These are phyloP conservation scores for Leucophenga varia DNA, from an alignment of 1,140 invertebrate genomes.

Conservation along the genomic window DNA sequence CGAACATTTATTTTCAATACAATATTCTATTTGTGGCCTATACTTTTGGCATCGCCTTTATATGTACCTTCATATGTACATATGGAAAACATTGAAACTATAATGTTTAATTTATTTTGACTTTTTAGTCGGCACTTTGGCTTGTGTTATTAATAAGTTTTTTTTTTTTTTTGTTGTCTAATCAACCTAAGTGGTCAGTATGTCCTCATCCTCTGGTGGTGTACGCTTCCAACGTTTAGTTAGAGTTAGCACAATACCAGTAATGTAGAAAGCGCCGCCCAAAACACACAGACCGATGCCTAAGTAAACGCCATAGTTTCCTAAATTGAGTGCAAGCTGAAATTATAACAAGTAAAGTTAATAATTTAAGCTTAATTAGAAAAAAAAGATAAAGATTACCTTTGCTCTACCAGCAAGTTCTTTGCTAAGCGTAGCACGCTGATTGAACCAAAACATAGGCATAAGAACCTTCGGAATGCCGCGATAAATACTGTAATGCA, in stretches of 20 bases:
- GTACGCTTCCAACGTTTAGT: constrained; percentile 53
- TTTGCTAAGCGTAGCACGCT: constrained; percentile 64
- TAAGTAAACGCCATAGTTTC: constrained; percentile 59
- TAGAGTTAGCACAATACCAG: constrained; percentile 56
- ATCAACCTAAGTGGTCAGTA: constrained; percentile 23
- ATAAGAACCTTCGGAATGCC: constrained; percentile 60
- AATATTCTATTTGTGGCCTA: no score
- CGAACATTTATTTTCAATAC: no score
- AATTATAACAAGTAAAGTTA: background rate
- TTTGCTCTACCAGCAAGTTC: constrained; percentile 62
- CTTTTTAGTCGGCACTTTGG: background rate
- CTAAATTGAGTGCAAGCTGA: constrained; percentile 56
- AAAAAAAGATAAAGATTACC: constrained; percentile 28
- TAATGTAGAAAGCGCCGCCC: constrained; percentile 58
- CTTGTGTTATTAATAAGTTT: background rate
- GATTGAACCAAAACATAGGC: constrained; percentile 76
- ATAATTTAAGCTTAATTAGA: background rate
- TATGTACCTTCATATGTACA: no score
- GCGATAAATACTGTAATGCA: constrained; percentile 58
- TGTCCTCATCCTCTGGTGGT: constrained; percentile 45
- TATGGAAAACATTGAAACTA: no score
- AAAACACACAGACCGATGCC: constrained; percentile 59
- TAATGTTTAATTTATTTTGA: no score
- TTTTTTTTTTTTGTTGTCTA: background rate
- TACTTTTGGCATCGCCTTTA: no score